These are phyloP conservation scores for Amorpha juglandis DNA, from an alignment of 2,888 invertebrate species.

Conservation along the genomic window DNA sequence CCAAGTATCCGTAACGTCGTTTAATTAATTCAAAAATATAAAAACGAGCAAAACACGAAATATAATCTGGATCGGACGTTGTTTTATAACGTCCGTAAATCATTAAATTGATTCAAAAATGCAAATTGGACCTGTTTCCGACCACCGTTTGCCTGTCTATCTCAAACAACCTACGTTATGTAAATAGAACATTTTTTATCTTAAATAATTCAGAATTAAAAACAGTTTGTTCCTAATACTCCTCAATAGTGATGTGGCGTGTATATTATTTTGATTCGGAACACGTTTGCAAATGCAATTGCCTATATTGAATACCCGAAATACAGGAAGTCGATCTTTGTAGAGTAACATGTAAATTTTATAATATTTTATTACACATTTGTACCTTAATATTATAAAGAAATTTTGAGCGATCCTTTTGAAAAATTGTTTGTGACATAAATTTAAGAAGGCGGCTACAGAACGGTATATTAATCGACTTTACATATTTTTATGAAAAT, in stretches of 20 bases:
- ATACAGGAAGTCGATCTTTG: too few species aligned
- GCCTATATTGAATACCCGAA: too few species aligned
- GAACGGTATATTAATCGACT: background rate
- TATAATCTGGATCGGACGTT: conserved; percentile 48
- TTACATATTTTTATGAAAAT: background rate
- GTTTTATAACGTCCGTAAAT: conserved; percentile 48
- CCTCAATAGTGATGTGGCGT: background rate
- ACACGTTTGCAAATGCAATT: background rate
- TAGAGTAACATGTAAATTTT: too few species aligned
- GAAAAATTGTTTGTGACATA: background rate
- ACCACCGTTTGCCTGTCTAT: conserved; percentile 22
- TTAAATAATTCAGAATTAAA: conserved; percentile 25
- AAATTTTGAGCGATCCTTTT: too few species aligned
- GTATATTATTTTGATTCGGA: background rate
- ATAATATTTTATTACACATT: too few species aligned
- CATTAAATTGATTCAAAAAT: conserved; percentile 49
- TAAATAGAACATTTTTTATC: conserved; percentile 20
- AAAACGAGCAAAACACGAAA: conserved; percentile 33
- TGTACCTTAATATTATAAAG: too few species aligned
- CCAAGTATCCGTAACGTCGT: conserved; percentile 28
- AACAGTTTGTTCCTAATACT: conserved; percentile 16
- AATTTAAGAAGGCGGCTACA: background rate
- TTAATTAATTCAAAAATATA: conserved; percentile 35
- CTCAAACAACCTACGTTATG: conserved; percentile 21
- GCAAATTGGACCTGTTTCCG: conserved; percentile 47